Evolutionary conservation across 2,797 vertebrate species (phyloP).

Genomic region (Balearica regulorum): DNA sequence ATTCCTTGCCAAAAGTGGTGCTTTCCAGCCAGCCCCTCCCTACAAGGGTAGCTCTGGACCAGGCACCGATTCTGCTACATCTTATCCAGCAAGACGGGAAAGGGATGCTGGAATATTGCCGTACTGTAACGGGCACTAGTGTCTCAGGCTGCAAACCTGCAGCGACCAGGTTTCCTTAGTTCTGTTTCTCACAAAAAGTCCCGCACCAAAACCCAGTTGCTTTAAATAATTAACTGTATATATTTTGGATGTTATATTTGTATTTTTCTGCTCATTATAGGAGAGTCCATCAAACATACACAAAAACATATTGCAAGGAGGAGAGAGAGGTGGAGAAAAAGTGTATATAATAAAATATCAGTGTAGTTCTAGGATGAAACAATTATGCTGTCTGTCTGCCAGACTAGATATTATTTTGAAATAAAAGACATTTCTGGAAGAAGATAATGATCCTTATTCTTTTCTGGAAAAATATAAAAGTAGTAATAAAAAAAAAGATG

Average conservation of each 20-base stretch:
- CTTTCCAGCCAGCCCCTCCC: not conserved
- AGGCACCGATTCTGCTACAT: not conserved
- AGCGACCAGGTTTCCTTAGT: not conserved
- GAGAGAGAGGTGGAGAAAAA: not conserved
- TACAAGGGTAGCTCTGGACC: not conserved
- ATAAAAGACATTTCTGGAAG: not conserved
- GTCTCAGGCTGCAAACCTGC: not conserved
- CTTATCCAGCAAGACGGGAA: not conserved
- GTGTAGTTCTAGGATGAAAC: not conserved
- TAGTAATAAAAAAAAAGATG: not conserved
- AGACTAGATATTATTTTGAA: not conserved
- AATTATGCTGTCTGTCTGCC: not conserved
- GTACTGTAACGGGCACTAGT: accelerated
- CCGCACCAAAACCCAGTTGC: not conserved
- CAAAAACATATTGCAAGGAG: not conserved
- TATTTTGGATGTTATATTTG: not conserved
- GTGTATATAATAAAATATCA: not conserved
- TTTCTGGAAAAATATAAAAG: accelerated
- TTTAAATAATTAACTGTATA: not conserved
- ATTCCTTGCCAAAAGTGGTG: not conserved
- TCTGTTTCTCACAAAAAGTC: not conserved
- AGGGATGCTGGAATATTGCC: not conserved
- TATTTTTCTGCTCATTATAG: not conserved
- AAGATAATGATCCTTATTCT: not conserved
- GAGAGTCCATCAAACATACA: not conserved